phyloP scores from a whole-genome alignment of 64 coral and sea anemone genomes.

The Montipora sp. region DNA sequence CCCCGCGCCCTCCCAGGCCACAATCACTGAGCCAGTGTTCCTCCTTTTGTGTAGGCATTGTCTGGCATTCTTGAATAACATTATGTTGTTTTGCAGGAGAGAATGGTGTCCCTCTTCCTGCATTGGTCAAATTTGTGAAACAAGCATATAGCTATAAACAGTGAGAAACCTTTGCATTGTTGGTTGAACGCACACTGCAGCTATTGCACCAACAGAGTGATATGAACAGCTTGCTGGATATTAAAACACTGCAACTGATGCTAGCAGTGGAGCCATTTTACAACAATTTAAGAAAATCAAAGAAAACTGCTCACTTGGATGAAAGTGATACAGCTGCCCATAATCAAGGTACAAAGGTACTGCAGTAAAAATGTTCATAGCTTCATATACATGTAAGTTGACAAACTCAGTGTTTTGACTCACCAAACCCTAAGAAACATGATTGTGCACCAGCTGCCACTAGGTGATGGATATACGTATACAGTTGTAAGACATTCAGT shows the following conservation, averaged over 20 bases:
- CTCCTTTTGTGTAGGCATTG: too few species aligned
- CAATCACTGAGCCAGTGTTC: too few species aligned
- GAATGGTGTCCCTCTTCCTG: slow-evolving; percentile 82
- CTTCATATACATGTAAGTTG: too few species aligned
- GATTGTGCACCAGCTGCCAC: too few species aligned
- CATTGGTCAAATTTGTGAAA: slow-evolving; percentile 92
- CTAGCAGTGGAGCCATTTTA: slow-evolving; percentile 86
- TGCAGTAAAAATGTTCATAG: too few species aligned
- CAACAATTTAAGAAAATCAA: slow-evolving; percentile 68
- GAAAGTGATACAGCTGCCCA: slow-evolving; percentile 50
- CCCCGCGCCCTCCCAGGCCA: too few species aligned
- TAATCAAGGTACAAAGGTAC: slow-evolving; percentile 30
- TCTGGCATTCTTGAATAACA: too few species aligned
- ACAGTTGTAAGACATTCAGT: too few species aligned
- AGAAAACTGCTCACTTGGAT: slow-evolving; percentile 61
- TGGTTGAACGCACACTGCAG: slow-evolving; percentile 66
- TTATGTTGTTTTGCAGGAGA: slow-evolving; percentile 50
- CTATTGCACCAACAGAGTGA: slow-evolving; percentile 66
- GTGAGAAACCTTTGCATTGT: slow-evolving; percentile 80
- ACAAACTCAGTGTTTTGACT: too few species aligned
- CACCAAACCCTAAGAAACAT: too few species aligned
- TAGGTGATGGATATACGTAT: too few species aligned
- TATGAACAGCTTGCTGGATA: slow-evolving; percentile 56
- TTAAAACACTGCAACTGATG: slow-evolving; percentile 88
- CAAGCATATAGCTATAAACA: slow-evolving; percentile 94